Base-by-base conservation (phyloP, 2,797 vertebrate genomes). In the Melanotaenia pygmaea region DNA sequence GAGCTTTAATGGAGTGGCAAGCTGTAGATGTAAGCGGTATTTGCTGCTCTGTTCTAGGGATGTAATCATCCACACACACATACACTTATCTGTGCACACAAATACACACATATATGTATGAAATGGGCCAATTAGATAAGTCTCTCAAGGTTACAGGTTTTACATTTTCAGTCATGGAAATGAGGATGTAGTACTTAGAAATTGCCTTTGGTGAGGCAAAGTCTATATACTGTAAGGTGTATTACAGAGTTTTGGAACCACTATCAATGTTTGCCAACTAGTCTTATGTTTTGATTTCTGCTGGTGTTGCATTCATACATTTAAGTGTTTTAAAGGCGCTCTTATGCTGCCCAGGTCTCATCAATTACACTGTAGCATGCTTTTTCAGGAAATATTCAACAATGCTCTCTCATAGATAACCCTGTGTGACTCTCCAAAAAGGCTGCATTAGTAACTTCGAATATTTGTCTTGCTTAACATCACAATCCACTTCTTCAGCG, bases 1-100 rank as follows among this genome's bases (percentile, higher is more conserved):
- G 85, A 87, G 91, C 80, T 89, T 90, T 92, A 92, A 92, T 91
- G 88, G 82, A 87, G 81, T 85, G 70, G 43, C 26, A 57, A 80
- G 79, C 67, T 58, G 56, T 61, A 67, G 61, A 79, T 67, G 63
- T 86, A 73, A 80, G 80, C 30, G 20, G 34, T 76, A 38, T 75
- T 54, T 64, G 64, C 63, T 76, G 51, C 64, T 73, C 76, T 70
- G 59, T 73, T 90, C 58, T 73, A 62, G 66, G 72, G 60, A 85
- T 71, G 24, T 26, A n/a, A 72, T 67, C 11, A 58, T 38, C 26
- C 35, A 26, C 37, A 12, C 24, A 28, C 16, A 18, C 35, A 38
- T 26, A 32, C 28, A 43, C 22, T 14, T 24, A 12, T 47, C 4
- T 11, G 11, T 20, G 43, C 62, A 62, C 51, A 50, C 16, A 50